Conservation (phyloP, 1,140 invertebrate genomes). For the Cardiocondyla obscurior region DNA sequence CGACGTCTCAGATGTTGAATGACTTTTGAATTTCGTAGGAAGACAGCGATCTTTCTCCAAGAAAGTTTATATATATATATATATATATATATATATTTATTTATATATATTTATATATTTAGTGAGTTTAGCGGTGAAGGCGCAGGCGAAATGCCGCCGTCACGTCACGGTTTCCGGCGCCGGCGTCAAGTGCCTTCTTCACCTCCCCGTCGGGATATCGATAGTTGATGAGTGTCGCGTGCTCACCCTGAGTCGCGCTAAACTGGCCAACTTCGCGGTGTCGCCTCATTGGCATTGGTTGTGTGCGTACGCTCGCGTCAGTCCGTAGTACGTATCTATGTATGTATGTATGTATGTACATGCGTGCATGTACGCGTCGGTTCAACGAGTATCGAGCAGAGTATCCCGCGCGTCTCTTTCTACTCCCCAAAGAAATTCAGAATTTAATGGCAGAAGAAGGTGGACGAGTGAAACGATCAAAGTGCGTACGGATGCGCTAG, state of each 20-base stretch:
- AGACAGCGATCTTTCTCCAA: not conserved
- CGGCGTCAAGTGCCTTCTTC: not conserved
- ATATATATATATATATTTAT: too few relatives aligned
- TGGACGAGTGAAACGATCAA: not conserved
- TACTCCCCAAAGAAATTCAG: not conserved
- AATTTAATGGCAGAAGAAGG: constrained; percentile 7
- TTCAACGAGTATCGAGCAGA: too few relatives aligned
- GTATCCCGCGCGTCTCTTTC: not conserved
- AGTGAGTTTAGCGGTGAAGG: not conserved
- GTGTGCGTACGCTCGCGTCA: not conserved
- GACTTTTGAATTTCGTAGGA: too few relatives aligned
- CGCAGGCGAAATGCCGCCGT: not conserved
- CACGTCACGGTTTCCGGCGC: not conserved
- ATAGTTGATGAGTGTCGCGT: not conserved
- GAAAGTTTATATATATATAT: too few relatives aligned
- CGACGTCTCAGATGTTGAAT: too few relatives aligned
- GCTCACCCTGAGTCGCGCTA: not conserved
- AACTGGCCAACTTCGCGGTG: not conserved
- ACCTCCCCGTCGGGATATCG: not conserved
- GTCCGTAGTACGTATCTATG: not conserved
- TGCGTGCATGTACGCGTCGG: not conserved
- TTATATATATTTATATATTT: too few relatives aligned
- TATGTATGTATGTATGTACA: not conserved
- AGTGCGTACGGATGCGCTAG: not conserved
- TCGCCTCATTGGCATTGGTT: not conserved